phyloP scores from a whole-genome alignment of 2,888 invertebrate species.

The Malthinus flaveolus region DNA sequence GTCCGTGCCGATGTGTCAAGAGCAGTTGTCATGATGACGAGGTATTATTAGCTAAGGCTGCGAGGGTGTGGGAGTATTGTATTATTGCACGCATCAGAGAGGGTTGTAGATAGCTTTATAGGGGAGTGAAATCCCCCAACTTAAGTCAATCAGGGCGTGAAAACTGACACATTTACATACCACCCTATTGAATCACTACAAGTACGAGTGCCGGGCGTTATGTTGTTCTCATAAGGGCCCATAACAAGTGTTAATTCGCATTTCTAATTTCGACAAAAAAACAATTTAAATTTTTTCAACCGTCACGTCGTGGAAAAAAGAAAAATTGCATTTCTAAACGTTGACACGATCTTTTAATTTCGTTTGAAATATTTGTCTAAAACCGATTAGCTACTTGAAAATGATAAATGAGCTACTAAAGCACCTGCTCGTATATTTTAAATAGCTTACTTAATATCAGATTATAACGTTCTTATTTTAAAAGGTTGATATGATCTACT shows the following conservation, averaged over 20 bases:
- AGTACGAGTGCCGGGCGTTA: constrained; percentile 39
- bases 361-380: background rate
- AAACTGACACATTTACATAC: constrained; percentile 56
- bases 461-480: no score
- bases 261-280: constrained; percentile 1
- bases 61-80: constrained; percentile 39
- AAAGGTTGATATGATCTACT: constrained; percentile 22
- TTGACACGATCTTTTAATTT: no score
- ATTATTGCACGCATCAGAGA: constrained; percentile 42
- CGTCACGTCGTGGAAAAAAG: no score
- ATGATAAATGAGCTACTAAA: constrained; percentile 30
- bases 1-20: constrained; percentile 45
- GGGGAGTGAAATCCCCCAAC: constrained; percentile 34
- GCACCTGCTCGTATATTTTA: constrained; percentile 30
- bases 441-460: background rate
- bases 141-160: constrained; percentile 54
- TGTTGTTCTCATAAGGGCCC: constrained; percentile 27
- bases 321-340: no score
- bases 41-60: constrained; percentile 41
- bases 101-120: constrained; percentile 33
- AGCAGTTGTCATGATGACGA: constrained; percentile 43
- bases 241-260: constrained; percentile 36
- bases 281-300: no score
- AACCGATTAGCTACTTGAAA: constrained; percentile 11
- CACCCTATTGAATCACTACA: constrained; percentile 49